These are phyloP conservation scores for Cryptophagus acutangulus DNA, from an alignment of 2,888 invertebrate genomes.

Conservation along the genomic window DNA sequence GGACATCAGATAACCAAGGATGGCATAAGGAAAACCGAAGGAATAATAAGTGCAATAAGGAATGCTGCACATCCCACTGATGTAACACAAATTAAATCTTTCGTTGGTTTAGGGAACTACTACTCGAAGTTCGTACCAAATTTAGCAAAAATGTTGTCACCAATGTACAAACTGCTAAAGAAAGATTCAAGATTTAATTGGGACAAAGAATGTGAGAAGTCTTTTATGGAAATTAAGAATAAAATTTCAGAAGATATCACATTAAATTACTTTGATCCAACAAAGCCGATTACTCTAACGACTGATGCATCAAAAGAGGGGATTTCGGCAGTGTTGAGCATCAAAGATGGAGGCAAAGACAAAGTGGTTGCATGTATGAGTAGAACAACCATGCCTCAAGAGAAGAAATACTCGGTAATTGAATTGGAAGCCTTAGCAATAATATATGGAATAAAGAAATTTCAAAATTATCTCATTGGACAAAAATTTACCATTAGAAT, in stretches of 20 bases:
- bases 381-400: conserved; percentile 6
- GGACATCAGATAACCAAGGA: conserved; percentile 23
- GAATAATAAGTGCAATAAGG: conserved; percentile 14
- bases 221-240: conserved; percentile 17
- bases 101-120: not conserved
- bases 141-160: conserved; percentile 9
- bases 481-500: not conserved
- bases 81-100: not conserved
- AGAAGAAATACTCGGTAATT: conserved; percentile 3
- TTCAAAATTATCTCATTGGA: conserved; percentile 4
- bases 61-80: conserved; percentile 11
- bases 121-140: conserved; percentile 6
- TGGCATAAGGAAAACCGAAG: conserved; percentile 20
- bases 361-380: conserved; percentile 7
- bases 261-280: conserved; percentile 16
- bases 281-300: conserved; percentile 14
- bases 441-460: conserved; percentile 1
- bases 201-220: conserved; percentile 12
- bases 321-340: conserved; percentile 21
- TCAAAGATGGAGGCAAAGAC: conserved; percentile 8
- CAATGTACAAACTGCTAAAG: conserved; percentile 13
- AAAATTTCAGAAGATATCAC: conserved; percentile 16
- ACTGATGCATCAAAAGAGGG: conserved; percentile 18
- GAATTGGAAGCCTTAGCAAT: conserved; percentile 9
- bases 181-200: conserved; percentile 9